phyloP scores from a whole-genome alignment of 2,113 vertebrate species.

The Lagopus leucura region DNA sequence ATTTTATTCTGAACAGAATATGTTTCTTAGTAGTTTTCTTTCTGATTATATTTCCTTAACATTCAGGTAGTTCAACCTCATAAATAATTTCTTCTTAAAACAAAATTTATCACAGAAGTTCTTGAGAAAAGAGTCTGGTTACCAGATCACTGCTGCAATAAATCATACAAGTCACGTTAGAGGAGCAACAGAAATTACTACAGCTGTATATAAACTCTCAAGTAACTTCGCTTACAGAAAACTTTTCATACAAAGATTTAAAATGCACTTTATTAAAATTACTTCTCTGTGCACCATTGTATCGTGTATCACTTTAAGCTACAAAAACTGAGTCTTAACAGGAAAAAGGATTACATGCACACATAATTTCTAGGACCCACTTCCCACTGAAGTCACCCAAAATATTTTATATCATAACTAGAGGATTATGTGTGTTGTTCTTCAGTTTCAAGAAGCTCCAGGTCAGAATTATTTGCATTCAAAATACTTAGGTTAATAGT shows the following conservation, averaged over 20 bases:
- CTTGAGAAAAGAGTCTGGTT: neutral
- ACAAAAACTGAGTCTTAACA: neutral
- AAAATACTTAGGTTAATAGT: neutral
- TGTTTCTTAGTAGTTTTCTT: neutral
- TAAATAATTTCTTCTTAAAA: neutral
- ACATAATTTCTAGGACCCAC: neutral
- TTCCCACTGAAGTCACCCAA: neutral
- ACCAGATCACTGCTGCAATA: neutral
- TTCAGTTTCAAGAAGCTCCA: neutral
- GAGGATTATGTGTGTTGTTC: neutral
- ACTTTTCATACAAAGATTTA: neutral
- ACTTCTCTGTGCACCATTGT: neutral
- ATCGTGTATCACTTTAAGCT: neutral
- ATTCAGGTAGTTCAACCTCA: neutral
- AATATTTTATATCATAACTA: neutral
- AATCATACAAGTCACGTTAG: neutral
- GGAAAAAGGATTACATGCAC: neutral
- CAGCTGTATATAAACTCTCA: neutral
- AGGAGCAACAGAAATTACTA: neutral
- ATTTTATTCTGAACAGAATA: neutral
- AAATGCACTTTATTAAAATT: neutral
- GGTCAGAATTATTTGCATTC: neutral
- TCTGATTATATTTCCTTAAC: neutral
- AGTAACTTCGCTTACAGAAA: neutral
- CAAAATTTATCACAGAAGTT: neutral